Conservation (phyloP, 2,113 vertebrate genomes). For the Polyodon spathula region DNA sequence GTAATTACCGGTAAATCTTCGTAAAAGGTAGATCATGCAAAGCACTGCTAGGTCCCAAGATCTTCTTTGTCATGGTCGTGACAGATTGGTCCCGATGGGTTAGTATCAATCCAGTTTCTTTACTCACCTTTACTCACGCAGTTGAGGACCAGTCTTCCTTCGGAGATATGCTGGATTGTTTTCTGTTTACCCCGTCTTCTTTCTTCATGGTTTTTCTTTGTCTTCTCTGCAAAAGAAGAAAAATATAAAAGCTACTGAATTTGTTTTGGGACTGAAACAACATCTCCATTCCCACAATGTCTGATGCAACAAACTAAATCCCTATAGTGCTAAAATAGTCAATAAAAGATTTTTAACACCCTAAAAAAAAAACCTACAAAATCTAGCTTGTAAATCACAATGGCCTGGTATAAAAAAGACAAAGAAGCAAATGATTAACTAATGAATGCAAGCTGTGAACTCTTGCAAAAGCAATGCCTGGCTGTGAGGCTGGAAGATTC, state of each 20-base stretch:
- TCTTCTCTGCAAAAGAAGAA: slow-evolving; percentile 20
- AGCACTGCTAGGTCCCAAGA: not conserved
- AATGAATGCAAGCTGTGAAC: too few relatives aligned
- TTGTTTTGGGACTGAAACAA: not conserved
- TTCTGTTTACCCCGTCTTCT: slow-evolving; percentile 24
- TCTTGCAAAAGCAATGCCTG: too few relatives aligned
- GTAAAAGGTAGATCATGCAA: too few relatives aligned
- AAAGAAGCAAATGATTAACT: too few relatives aligned
- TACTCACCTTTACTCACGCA: slow-evolving; percentile 50
- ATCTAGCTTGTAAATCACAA: too few relatives aligned
- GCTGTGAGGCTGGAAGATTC: too few relatives aligned
- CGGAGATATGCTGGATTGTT: slow-evolving; percentile 41
- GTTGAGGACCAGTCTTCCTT: slow-evolving; percentile 33
- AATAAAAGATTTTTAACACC: not conserved
- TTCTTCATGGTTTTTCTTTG: slow-evolving; percentile 19
- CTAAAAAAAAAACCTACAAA: too few relatives aligned
- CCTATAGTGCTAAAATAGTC: not conserved
- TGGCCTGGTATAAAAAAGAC: too few relatives aligned
- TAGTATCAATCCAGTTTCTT: slow-evolving; percentile 22
- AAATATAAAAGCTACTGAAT: not conserved
- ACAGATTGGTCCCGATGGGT: not conserved
- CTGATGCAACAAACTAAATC: not conserved
- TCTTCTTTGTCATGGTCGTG: slow-evolving; percentile 2
- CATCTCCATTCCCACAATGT: not conserved
- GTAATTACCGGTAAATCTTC: too few relatives aligned